These are phyloP conservation scores for Eupithecia inturbata DNA, from an alignment of 2,888 invertebrate genomes.

Conservation along the genomic window DNA sequence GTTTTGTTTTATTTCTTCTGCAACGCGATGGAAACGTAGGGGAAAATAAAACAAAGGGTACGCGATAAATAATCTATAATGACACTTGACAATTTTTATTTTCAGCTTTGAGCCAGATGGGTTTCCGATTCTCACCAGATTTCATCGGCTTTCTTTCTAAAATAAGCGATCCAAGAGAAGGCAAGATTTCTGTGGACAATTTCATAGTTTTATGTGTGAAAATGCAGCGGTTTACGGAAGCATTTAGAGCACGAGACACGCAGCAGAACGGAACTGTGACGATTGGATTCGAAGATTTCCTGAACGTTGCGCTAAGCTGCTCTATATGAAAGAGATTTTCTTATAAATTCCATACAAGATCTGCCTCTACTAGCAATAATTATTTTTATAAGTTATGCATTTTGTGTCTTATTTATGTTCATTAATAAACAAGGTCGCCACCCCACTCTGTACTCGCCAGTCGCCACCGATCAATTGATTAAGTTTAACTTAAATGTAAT, in stretches of 20 bases:
- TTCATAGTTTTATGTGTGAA: constrained; percentile 96
- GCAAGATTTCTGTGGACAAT: constrained; percentile 90
- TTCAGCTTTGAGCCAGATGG: constrained; percentile 93
- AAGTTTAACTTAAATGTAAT: background rate
- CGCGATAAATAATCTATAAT: too few species aligned
- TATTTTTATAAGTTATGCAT: background rate
- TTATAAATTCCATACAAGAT: constrained; percentile 16
- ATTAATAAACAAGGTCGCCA: too few species aligned
- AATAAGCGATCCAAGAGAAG: constrained; percentile 86
- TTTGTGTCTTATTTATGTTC: background rate
- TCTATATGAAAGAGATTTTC: constrained; percentile 72
- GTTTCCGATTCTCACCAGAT: constrained; percentile 91
- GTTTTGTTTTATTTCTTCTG: too few species aligned
- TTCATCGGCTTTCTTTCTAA: constrained; percentile 89
- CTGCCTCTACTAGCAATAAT: constrained; percentile 13
- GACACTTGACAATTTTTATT: too few species aligned
- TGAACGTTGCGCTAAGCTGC: constrained; percentile 91
- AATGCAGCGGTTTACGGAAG: constrained; percentile 94
- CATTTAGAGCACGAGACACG: constrained; percentile 91
- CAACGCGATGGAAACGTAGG: too few species aligned
- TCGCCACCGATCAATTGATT: background rate
- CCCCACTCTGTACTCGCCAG: background rate
- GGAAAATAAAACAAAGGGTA: too few species aligned
- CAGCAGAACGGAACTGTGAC: constrained; percentile 92
- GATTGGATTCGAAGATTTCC: constrained; percentile 95